Evolutionary conservation across 2,888 invertebrate species (phyloP).

Genomic region (Mamestra brassicae): DNA sequence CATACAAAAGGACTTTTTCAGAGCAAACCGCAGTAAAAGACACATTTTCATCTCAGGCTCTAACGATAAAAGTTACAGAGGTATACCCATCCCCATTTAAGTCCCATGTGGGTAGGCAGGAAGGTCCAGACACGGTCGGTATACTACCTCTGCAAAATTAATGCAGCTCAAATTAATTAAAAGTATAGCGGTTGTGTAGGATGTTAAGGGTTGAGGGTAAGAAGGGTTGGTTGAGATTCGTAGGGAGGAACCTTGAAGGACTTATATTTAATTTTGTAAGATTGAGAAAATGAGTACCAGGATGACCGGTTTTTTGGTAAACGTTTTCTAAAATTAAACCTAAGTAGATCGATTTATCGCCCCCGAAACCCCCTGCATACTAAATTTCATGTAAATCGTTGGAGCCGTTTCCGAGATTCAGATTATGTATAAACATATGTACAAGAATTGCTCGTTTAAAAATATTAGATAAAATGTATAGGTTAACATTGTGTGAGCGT

Average conservation of each 20-base stretch:
- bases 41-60: slow-evolving; percentile 17
- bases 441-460: too few relatives aligned
- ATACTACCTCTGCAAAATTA: slow-evolving; percentile 54
- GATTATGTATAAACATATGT: too few relatives aligned
- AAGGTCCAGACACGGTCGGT: slow-evolving; percentile 22
- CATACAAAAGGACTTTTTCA: background rate
- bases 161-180: slow-evolving; percentile 64
- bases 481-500: too few relatives aligned
- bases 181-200: slow-evolving; percentile 34
- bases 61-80: slow-evolving; percentile 36
- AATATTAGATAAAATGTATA: too few relatives aligned
- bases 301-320: too few relatives aligned
- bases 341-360: too few relatives aligned
- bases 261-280: slow-evolving; percentile 63
- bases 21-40: slow-evolving; percentile 12
- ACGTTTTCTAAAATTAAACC: too few relatives aligned
- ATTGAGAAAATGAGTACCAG: too few relatives aligned
- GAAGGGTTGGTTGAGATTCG: slow-evolving; percentile 50
- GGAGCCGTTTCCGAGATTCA: too few relatives aligned
- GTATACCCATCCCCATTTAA: slow-evolving; percentile 11
- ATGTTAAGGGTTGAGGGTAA: slow-evolving; percentile 21
- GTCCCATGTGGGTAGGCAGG: slow-evolving; percentile 35
- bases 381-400: too few relatives aligned
- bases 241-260: slow-evolving; percentile 21
- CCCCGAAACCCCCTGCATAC: too few relatives aligned